These are phyloP conservation scores for Trichonephila inaurata DNA, from an alignment of 1,140 invertebrate species.

Conservation along the genomic window DNA sequence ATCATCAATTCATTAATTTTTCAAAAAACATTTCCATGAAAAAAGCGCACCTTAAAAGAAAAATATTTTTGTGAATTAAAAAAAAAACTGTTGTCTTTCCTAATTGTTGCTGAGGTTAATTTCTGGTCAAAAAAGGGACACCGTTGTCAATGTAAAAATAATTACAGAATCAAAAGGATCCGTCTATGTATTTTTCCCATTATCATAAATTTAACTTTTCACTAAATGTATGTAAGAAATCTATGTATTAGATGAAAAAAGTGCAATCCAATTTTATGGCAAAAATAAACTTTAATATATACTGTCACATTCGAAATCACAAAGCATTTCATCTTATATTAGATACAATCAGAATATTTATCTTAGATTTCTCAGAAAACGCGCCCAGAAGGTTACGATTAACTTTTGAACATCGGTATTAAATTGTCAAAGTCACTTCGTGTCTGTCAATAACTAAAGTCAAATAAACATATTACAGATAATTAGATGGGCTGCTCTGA, in stretches of 20 bases:
- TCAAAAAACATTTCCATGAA: too few relatives aligned
- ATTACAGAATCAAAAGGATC: too few relatives aligned
- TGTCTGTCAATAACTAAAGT: conserved; percentile 59
- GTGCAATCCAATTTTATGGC: not conserved
- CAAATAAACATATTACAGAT: conserved; percentile 70
- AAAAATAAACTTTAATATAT: conserved; percentile 6
- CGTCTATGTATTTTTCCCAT: too few relatives aligned
- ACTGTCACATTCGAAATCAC: conserved; percentile 1
- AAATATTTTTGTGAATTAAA: too few relatives aligned
- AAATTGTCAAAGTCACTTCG: conserved; percentile 50
- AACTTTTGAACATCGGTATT: conserved; percentile 42
- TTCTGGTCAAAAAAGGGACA: too few relatives aligned
- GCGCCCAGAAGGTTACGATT: conserved; percentile 23
- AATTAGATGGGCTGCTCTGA: conserved; percentile 69
- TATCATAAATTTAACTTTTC: not conserved
- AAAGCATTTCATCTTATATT: conserved; percentile 42
- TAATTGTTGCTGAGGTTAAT: too few relatives aligned
- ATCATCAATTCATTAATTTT: too few relatives aligned
- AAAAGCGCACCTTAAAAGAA: too few relatives aligned
- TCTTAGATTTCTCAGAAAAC: not conserved
- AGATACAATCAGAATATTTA: conserved; percentile 53
- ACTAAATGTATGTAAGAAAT: not conserved
- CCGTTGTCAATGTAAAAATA: too few relatives aligned
- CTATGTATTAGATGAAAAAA: not conserved
- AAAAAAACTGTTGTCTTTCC: too few relatives aligned